Conservation (phyloP, 2,888 invertebrate species). For the Drosophila yooni region DNA sequence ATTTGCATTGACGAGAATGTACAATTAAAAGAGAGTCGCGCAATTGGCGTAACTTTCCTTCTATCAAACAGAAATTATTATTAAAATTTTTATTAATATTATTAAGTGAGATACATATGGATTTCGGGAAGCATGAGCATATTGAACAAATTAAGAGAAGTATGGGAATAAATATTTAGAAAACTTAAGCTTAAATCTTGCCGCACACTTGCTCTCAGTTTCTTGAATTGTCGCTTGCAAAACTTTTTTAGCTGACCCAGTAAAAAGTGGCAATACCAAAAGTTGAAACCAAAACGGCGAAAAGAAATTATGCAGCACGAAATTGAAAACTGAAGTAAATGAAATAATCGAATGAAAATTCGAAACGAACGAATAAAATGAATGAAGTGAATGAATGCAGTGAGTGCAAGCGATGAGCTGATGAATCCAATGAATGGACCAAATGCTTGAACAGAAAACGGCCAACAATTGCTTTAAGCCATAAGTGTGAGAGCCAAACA, state of each 20-base stretch:
- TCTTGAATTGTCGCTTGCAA: neutral
- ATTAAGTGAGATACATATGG: neutral
- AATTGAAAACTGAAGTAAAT: neutral
- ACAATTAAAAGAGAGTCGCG: slow-evolving; percentile 21
- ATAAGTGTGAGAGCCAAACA: neutral
- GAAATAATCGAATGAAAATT: neutral
- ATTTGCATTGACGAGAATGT: slow-evolving; percentile 1
- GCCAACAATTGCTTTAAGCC: neutral
- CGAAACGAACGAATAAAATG: neutral
- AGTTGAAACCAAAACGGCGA: neutral
- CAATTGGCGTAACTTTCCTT: slow-evolving; percentile 22
- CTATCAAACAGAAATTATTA: neutral
- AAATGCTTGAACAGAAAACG: neutral
- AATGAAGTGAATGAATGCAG: slow-evolving; percentile 2
- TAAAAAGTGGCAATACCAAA: neutral
- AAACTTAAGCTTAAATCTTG: neutral
- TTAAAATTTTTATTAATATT: neutral
- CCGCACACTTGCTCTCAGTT: neutral
- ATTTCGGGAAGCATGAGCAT: too few species aligned
- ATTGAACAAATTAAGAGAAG: too few species aligned
- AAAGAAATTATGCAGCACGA: neutral
- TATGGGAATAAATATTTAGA: too few species aligned
- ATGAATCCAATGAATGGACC: neutral
- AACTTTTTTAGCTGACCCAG: neutral
- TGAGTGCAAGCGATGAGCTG: slow-evolving; percentile 1